Base-by-base conservation (phyloP, 23 tunicate species). In the Aplidium turbinatum region DNA sequence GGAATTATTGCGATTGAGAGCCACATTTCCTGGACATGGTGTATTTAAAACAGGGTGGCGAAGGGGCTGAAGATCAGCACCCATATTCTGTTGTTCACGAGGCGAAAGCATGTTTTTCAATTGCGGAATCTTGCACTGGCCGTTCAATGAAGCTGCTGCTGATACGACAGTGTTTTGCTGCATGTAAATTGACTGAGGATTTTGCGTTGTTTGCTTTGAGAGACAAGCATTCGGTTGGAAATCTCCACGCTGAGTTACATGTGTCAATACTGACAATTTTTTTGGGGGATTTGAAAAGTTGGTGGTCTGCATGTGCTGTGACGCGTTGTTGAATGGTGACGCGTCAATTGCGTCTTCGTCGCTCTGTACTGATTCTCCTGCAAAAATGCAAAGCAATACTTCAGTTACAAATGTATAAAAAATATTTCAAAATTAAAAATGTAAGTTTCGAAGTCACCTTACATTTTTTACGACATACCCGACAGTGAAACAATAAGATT, bases 321-420 rank as follows among this genome's bases (percentile, higher is more conserved):
- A 45, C 30, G 27, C 70, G 3, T 33, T 38, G 56, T 58, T 33
- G 4, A 48, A 48, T 26, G 67, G 54, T 31, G 57, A 16, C 39
- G 33, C 60, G 30, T 81, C 86, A 31, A 55, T 35, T 2, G 76
- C 36, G 2, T 81, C 86, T 27, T 79, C 76, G 28, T 81, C 86
- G 55, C 86, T 81, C 22, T 69, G 77, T 27, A 81, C 86, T 20
- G 86, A 81, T 70, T 81, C 78, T 4, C 86, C 86, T 81, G 31
- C 9, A 63, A 60, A 32, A 23, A 38, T 36, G 5, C 7, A 29
- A 5, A 11, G 20, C 61, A 54, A n/a, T n/a, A n/a, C n/a, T n/a
- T n/a, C n/a, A n/a, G n/a, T n/a, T n/a, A n/a, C n/a, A n/a, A n/a
- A n/a, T n/a, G n/a, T n/a, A n/a, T n/a, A n/a, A n/a, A n/a, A n/a